These are phyloP conservation scores for Zygaena filipendulae DNA, from an alignment of 2,888 invertebrate species.

Conservation along the genomic window DNA sequence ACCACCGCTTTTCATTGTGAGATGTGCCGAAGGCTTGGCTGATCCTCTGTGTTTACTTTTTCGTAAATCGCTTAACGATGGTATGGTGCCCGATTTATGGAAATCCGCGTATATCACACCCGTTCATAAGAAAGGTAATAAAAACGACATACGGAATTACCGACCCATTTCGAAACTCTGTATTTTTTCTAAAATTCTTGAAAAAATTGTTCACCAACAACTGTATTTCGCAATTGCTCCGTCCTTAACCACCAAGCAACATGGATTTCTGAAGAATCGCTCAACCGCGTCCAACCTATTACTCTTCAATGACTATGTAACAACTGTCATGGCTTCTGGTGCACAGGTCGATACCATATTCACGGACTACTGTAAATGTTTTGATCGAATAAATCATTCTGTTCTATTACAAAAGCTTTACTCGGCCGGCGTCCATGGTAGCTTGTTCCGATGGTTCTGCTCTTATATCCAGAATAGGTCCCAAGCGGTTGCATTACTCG, in stretches of 20 bases:
- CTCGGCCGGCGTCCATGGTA: slow-evolving; percentile 7
- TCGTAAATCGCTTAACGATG: background rate
- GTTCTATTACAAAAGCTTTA: too few species aligned
- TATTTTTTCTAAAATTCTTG: too few species aligned
- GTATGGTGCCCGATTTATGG: background rate
- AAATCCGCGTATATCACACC: slow-evolving; percentile 8
- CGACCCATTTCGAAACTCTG: slow-evolving; percentile 8
- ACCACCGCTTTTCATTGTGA: background rate
- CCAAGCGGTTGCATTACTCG: too few species aligned
- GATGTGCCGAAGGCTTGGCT: background rate
- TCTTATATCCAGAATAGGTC: too few species aligned
- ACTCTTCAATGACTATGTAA: slow-evolving; percentile 4
- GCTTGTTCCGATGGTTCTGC: slow-evolving; percentile 11
- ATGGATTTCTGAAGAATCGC: slow-evolving; percentile 6
- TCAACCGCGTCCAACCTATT: too few species aligned
- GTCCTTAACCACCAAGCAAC: slow-evolving; percentile 8
- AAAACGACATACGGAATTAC: slow-evolving; percentile 4
- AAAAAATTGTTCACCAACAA: too few species aligned
- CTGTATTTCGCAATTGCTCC: too few species aligned
- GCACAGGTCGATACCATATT: too few species aligned
- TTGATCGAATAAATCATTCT: too few species aligned
- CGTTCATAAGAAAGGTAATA: slow-evolving; percentile 7
- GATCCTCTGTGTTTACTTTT: background rate
- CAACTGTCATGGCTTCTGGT: too few species aligned
- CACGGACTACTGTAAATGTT: too few species aligned